Evolutionary conservation across 2,113 vertebrate species (phyloP).

Genomic region (Etia nguti): DNA sequence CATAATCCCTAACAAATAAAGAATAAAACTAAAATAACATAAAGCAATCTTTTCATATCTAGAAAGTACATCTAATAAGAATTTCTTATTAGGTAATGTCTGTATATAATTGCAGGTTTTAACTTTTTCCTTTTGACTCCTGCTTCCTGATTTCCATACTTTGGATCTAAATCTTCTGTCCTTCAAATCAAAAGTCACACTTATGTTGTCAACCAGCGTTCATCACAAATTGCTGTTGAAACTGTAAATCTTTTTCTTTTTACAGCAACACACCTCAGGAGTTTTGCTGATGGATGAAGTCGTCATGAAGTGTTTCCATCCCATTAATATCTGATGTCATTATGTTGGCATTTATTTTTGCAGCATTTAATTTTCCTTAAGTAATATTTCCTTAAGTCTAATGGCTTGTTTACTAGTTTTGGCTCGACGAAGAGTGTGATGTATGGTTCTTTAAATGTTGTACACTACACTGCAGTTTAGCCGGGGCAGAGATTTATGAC

Average conservation of each 20-base stretch:
- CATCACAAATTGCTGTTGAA: neutral
- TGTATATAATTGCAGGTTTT: neutral
- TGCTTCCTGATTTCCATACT: neutral
- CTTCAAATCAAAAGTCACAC: neutral
- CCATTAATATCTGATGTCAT: slow-evolving; percentile 36
- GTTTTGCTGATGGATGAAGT: slow-evolving; percentile 17
- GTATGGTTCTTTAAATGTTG: slow-evolving; percentile 9
- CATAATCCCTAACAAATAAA: neutral
- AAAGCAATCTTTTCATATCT: neutral
- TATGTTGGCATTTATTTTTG: neutral
- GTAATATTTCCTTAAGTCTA: slow-evolving; percentile 33
- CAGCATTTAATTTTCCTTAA: slow-evolving; percentile 17
- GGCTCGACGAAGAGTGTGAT: neutral
- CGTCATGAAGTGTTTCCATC: slow-evolving; percentile 33
- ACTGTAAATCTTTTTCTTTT: neutral
- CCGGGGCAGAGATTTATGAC: slow-evolving; percentile 2
- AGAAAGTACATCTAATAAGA: neutral
- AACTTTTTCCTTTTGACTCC: neutral
- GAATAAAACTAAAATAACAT: neutral
- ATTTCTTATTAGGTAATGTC: neutral
- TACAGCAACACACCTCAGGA: neutral
- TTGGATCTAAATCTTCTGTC: neutral
- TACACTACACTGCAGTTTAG: neutral
- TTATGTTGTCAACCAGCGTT: neutral
- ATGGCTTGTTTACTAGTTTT: slow-evolving; percentile 46